Evolutionary conservation across 2,113 vertebrate species (phyloP), one percentile per base, ranked within the genome.

Genomic region (Oncorhynchus nerka): DNA sequence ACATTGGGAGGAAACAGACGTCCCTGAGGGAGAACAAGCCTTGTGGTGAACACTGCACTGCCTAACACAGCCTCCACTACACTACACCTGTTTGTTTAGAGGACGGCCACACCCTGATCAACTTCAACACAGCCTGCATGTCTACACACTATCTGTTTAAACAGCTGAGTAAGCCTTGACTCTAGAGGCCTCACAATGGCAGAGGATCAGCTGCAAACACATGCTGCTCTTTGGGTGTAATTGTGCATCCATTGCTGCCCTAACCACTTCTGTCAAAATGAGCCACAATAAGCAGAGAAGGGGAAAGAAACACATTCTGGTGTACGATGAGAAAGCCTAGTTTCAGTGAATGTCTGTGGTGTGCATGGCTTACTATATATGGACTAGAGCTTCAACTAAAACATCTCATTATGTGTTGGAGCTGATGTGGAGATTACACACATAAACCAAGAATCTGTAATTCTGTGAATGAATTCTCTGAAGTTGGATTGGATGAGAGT

Each of bases 111-210:
- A 86, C 82, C 81, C 89, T 69, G 79, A 90, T 90, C 87, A 88
- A 81, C 83, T 79, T 48, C 86, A 91, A 90, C 88, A 82, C 75
- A 77, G 76, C 85, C 70, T 81, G 80, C 20, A 73, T 78, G 85
- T 83, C 85, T 84, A 86, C 75, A 85, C 68, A 67, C 85, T 89
- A 88, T 85, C 84, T 93, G 87, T 93, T 94, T 93, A 88, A 92
- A 92, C 93, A 93, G 92, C 93, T 92, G 92, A 93, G 69, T 74
- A 78, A 79, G 85, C 77, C 82, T 87, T 88, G 89, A 90, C 85
- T 90, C 28, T 80, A 89, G 79, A 79, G 87, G 87, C 87, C 88
- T 75, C 88, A 85, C 86, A 91, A 89, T 79, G 76, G 85, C 78
- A 75, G 19, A n/a, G 74, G 83, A 66, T 80, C 80, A 74, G 79